Evolutionary conservation across 2,113 vertebrate genomes (phyloP).

Genomic region (Rhinopomastus cyanomelas): DNA sequence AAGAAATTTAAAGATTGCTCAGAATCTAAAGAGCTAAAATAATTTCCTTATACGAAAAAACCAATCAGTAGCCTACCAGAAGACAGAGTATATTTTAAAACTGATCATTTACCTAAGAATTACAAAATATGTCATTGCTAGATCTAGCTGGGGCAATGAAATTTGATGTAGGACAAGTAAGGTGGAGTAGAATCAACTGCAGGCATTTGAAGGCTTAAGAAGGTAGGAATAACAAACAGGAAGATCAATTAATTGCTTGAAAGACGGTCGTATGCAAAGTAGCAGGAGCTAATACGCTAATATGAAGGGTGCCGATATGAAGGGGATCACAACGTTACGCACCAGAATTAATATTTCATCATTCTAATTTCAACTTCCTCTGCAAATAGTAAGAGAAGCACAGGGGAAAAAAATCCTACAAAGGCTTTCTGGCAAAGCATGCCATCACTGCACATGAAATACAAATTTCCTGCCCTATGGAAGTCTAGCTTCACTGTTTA

Average conservation of each 20-base stretch:
- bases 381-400: conserved; percentile 1
- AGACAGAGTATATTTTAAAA: background rate
- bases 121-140: background rate
- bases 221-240: background rate
- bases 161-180: background rate
- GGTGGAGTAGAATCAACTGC: background rate
- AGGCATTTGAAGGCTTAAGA: background rate
- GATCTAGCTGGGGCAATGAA: background rate
- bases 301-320: background rate
- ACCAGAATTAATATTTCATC: conserved; percentile 20
- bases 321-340: background rate
- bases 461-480: background rate
- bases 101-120: background rate
- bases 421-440: background rate
- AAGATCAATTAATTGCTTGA: conserved; percentile 30
- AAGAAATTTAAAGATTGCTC: background rate
- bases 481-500: background rate
- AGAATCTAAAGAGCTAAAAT: background rate
- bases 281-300: background rate
- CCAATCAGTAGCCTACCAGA: background rate
- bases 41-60: background rate
- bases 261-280: conserved; percentile 9
- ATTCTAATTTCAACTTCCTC: background rate
- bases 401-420: background rate
- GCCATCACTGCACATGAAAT: background rate